phyloP scores from a whole-genome alignment of 2,113 vertebrate genomes.

The Callipepla squamata region DNA sequence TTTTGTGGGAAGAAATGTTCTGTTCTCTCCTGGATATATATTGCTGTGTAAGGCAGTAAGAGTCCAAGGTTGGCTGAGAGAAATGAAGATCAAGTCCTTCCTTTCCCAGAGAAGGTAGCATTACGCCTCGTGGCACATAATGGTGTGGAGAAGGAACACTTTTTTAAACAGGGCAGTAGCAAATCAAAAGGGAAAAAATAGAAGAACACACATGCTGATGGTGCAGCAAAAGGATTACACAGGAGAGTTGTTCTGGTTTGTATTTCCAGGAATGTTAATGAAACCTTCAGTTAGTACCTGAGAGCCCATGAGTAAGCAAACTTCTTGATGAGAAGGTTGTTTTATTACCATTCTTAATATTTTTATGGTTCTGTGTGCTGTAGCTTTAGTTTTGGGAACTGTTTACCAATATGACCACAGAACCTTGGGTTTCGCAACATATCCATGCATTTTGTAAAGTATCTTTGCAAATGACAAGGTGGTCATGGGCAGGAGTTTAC shows the following conservation, averaged over 20 bases:
- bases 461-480: neutral
- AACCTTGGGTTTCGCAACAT: neutral
- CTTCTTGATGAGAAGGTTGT: neutral
- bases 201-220: too few relatives aligned
- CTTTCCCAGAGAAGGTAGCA: neutral
- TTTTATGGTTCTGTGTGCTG: neutral
- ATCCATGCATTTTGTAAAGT: neutral
- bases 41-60: neutral
- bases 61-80: neutral
- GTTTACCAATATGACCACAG: neutral
- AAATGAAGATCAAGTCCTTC: neutral
- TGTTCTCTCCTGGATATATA: accelerated
- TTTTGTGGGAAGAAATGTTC: neutral
- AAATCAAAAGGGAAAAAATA: neutral
- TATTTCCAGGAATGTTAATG: neutral
- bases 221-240: neutral
- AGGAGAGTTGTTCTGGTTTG: neutral
- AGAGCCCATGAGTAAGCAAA: too few relatives aligned
- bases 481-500: neutral
- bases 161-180: neutral
- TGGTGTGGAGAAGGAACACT: neutral
- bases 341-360: neutral
- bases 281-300: neutral
- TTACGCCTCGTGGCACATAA: neutral
- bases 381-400: neutral